Percentiles rank a stretch among this genome's conserved stretches.
Evolutionary conservation across 1,140 invertebrate genomes (phyloP).

Genomic region (Papilio helenus): DNA sequence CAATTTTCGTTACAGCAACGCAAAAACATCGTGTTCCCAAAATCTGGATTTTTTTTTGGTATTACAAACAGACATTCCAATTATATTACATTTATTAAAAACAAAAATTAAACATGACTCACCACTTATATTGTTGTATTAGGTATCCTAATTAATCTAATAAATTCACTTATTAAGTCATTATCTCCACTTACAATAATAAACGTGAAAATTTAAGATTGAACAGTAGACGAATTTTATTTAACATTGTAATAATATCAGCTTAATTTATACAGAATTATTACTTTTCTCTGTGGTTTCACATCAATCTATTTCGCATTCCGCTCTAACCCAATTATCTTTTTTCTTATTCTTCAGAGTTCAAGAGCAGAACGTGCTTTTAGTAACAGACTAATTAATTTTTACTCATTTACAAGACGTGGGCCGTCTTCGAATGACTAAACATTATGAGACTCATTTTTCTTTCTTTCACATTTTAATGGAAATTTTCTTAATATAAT

Average conservation of each 20-base stretch:
- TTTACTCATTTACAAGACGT: conserved; percentile 66
- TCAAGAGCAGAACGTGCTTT: conserved; percentile 44
- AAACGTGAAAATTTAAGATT: not conserved
- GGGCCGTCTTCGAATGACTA: conserved; percentile 40
- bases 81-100: too few species aligned
- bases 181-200: not conserved
- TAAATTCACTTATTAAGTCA: not conserved
- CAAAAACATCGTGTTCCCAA: too few species aligned
- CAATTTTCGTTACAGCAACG: too few species aligned
- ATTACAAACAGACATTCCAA: too few species aligned
- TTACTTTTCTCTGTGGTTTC: conserved; percentile 7
- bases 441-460: conserved; percentile 42
- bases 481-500: conserved; percentile 27
- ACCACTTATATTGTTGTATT: too few species aligned
- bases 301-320: conserved; percentile 43
- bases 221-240: not conserved
- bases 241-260: conserved; percentile 16
- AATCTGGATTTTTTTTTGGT: too few species aligned
- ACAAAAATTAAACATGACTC: too few species aligned
- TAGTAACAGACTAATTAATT: conserved; percentile 65
- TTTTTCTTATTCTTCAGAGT: conserved; percentile 51
- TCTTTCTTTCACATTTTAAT: conserved; percentile 36
- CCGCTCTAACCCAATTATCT: conserved; percentile 55
- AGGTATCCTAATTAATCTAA: too few species aligned
- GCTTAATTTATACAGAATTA: conserved; percentile 17